Conservation (phyloP, 2,113 vertebrate genomes). For the Syngnathoides biaculeatus region DNA sequence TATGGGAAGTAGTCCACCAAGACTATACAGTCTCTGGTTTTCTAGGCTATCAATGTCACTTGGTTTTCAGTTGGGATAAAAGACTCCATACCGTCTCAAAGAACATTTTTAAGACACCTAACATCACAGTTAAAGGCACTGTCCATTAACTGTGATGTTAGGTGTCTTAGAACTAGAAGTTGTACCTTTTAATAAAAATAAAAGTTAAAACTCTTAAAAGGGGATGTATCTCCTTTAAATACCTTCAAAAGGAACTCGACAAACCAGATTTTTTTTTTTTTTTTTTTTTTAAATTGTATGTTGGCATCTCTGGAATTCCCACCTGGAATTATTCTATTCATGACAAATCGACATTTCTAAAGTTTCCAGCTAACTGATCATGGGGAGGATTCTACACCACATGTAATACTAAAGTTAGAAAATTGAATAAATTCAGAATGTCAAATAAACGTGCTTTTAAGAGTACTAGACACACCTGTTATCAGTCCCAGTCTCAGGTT, state of each 20-base stretch:
- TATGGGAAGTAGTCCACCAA: no score
- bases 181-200: no score
- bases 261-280: not conserved
- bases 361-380: no score
- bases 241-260: not conserved
- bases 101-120: not conserved
- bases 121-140: no score
- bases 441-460: not conserved
- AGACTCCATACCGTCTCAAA: not conserved
- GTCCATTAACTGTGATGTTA: no score
- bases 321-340: no score
- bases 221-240: not conserved
- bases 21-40: no score
- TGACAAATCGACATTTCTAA: no score
- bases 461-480: not conserved
- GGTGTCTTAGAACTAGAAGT: not conserved
- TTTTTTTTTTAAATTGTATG: not conserved
- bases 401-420: no score
- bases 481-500: slow-evolving; percentile 2
- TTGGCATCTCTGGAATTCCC: not conserved
- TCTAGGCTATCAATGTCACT: not conserved
- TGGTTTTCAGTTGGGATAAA: not conserved
- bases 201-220: not conserved
- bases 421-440: no score
- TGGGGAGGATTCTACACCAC: no score